phyloP scores from a whole-genome alignment of 2,797 vertebrate genomes.

The Pangasius krempfi region DNA sequence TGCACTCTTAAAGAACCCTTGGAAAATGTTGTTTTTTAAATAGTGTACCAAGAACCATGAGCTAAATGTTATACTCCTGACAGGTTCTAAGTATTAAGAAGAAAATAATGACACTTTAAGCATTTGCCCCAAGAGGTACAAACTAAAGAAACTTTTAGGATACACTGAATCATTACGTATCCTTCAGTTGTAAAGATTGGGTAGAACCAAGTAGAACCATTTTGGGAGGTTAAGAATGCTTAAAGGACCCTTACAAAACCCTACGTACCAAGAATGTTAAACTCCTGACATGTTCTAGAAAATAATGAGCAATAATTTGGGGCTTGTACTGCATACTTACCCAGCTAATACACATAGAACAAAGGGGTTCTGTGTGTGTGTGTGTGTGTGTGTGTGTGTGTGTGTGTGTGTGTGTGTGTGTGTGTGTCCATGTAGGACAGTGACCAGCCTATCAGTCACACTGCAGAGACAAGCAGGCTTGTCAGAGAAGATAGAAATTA shows the following conservation, averaged over 20 bases:
- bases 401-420: slow-evolving; percentile 22
- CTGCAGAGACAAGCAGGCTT: not conserved
- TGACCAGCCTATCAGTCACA: not conserved
- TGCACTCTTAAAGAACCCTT: not conserved
- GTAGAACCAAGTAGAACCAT: not conserved
- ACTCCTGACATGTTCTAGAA: not conserved
- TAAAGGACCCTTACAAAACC: not conserved
- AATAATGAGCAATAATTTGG: not conserved
- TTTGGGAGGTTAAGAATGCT: not conserved
- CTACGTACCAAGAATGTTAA: not conserved
- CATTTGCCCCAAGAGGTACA: not conserved
- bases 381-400: slow-evolving; percentile 13
- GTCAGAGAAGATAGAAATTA: not conserved
- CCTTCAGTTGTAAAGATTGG: not conserved
- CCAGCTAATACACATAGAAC: not conserved
- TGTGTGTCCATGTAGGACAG: not conserved
- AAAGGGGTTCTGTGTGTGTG: not conserved
- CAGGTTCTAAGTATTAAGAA: not conserved
- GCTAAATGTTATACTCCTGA: not conserved
- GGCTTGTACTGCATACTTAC: too few species aligned
- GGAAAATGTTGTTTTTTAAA: not conserved
- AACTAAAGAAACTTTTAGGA: not conserved
- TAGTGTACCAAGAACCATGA: not conserved
- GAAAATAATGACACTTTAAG: not conserved
- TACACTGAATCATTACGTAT: not conserved